Evolutionary conservation across 2,888 invertebrate species (phyloP), one percentile per base, ranked within the genome.

Genomic region (Sclerodermus sp.): DNA sequence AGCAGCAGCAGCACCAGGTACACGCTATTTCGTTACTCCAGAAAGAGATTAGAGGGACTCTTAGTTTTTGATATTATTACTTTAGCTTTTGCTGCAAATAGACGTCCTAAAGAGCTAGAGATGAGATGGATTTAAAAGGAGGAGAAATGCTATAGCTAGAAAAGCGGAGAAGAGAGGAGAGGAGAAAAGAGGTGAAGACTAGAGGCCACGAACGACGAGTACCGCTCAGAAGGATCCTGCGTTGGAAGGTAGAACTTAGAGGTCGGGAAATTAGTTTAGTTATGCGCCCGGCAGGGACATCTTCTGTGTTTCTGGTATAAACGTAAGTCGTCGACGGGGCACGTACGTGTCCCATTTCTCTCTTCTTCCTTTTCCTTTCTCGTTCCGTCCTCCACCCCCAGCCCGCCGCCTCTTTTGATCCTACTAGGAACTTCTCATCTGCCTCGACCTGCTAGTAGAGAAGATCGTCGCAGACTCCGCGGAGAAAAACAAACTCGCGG

Each of bases 251-350:
- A 48, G 62, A 64, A 66, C 65, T 69, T 66, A 57, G 73, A 68
- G 74, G 66, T 66, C 66, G 61, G 66, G 61, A 73, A 74, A 74
- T 74, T 74, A 74, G 74, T 74, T 74, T 74, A 73, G 74, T 74
- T 74, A 74, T 73, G 70, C 69, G 65, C 60, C 64, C 56, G 67
- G 68, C 74, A 73, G 71, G 71, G 62, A 73, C 67, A 65, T 67
- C 59, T 63, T 59, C 53, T 36, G 47, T 57, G 60, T 62, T 57
- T 58, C 56, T 52, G 55, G 63, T 51, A 63, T 55, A 60, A 62
- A 55, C 58, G 58, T 58, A 62, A 64, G 60, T 60, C 62, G 64
- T 54, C 58, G 50, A 56, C 53, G 55, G 51, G 55, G 67, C 73
- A 71, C 70, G 70, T 64, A 62, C 64, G 57, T 51, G 53, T 48